phyloP scores from a whole-genome alignment of 1,140 invertebrate species.

The Drosophila repletoides region DNA sequence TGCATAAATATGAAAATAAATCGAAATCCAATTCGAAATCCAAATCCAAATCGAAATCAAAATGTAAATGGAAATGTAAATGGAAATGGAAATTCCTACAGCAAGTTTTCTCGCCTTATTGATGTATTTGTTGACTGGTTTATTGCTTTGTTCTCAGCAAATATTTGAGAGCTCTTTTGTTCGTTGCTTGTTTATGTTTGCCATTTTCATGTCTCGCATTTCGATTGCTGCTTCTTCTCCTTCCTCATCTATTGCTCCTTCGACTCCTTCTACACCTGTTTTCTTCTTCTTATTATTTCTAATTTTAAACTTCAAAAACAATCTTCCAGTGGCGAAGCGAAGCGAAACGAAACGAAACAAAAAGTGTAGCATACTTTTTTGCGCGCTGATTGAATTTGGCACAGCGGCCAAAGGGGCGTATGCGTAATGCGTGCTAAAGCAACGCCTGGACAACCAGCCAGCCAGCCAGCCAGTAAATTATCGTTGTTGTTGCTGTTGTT shows the following conservation, averaged over 20 bases:
- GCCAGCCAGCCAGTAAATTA: neutral
- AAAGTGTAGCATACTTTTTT: slow-evolving; percentile 35
- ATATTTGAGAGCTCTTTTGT: slow-evolving; percentile 13
- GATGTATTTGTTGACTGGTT: slow-evolving; percentile 38
- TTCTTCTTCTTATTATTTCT: slow-evolving; percentile 26
- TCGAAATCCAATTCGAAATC: slow-evolving; percentile 54
- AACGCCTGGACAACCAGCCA: neutral
- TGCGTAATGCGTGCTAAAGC: slow-evolving; percentile 22
- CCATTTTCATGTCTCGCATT: slow-evolving; percentile 12
- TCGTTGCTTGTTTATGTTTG: slow-evolving; percentile 20
- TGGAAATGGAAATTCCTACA: slow-evolving; percentile 1
- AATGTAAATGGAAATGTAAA: slow-evolving; percentile 16
- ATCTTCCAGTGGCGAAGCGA: neutral
- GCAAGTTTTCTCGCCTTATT: slow-evolving; percentile 18
- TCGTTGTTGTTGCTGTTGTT: neutral
- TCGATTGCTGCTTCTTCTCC: slow-evolving; percentile 15
- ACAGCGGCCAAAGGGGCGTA: neutral
- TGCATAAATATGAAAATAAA: slow-evolving; percentile 64
- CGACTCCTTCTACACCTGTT: too few species aligned
- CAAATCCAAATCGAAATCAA: neutral
- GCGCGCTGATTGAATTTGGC: slow-evolving; percentile 30
- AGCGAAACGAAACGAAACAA: too few species aligned
- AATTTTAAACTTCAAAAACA: slow-evolving; percentile 39
- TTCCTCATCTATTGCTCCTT: too few species aligned
- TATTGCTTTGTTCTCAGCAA: slow-evolving; percentile 30